These are phyloP conservation scores for Bolborhynchus lineola DNA, from an alignment of 2,113 vertebrate species.

Conservation along the genomic window DNA sequence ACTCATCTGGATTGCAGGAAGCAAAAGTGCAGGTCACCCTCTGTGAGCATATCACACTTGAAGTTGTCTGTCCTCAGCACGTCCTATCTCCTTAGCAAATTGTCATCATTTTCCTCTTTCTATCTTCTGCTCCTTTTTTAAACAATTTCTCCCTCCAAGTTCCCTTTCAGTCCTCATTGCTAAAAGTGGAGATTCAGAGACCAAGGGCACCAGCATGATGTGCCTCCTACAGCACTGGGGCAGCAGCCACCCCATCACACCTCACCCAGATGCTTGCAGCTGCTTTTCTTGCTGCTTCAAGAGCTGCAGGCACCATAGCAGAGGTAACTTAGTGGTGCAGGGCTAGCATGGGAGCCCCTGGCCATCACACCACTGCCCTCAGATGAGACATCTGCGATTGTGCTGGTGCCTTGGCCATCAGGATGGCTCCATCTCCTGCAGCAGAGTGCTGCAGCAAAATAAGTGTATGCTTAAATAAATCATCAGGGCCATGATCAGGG, in stretches of 20 bases:
- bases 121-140: background rate
- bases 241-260: background rate
- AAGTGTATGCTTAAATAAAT: background rate
- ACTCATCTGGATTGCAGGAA: background rate
- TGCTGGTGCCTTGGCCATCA: background rate
- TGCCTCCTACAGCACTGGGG: background rate
- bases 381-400: background rate
- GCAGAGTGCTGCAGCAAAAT: background rate
- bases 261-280: background rate
- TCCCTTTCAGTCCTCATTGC: background rate
- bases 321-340: background rate
- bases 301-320: background rate
- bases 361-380: rapidly evolving
- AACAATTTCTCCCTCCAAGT: background rate
- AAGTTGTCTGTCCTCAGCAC: background rate
- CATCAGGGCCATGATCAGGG: background rate
- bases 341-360: background rate
- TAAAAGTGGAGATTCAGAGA: background rate
- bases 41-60: background rate
- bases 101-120: background rate
- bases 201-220: background rate
- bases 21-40: background rate
- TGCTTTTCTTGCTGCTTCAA: background rate
- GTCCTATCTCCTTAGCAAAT: background rate
- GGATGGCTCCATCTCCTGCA: background rate